Evolutionary conservation across 2,888 invertebrate genomes (phyloP).

Genomic region (Ligdia adustata): DNA sequence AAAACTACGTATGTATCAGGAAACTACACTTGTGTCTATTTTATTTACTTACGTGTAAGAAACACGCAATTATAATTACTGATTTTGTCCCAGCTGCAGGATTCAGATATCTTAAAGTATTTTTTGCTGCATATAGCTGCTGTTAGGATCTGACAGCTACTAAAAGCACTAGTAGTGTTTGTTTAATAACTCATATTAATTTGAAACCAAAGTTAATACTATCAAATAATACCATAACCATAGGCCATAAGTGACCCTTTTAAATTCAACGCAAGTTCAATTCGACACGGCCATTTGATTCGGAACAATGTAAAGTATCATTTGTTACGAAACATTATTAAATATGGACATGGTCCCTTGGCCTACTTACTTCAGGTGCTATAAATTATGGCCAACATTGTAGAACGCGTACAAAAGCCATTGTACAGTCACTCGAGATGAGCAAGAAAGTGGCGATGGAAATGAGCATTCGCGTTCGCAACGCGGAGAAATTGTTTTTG

Average conservation of each 20-base stretch:
- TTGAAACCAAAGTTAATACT: no score
- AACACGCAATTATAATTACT: no score
- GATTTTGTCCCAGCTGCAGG: no score
- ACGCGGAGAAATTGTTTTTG: constrained; percentile 9
- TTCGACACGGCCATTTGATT: constrained; percentile 29
- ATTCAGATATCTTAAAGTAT: no score
- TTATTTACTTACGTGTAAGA: no score
- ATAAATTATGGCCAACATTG: constrained; percentile 32
- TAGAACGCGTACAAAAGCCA: constrained; percentile 19
- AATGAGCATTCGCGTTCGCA: constrained; percentile 9
- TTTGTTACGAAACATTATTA: constrained; percentile 38
- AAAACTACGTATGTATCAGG: no score
- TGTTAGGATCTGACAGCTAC: no score
- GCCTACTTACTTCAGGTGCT: constrained; percentile 35
- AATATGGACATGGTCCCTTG: constrained; percentile 38
- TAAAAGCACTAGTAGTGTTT: no score
- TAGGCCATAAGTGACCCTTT: constrained; percentile 17
- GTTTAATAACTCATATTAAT: no score
- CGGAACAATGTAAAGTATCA: constrained; percentile 35
- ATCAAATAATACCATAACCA: no score
- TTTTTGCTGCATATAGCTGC: no score
- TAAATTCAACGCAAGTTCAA: constrained; percentile 33
- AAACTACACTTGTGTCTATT: no score
- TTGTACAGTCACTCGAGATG: constrained; percentile 25
- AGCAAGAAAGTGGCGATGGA: constrained; percentile 20